These are phyloP conservation scores for Cossypha polioptera DNA, from an alignment of 2,797 vertebrate genomes.

Conservation along the genomic window DNA sequence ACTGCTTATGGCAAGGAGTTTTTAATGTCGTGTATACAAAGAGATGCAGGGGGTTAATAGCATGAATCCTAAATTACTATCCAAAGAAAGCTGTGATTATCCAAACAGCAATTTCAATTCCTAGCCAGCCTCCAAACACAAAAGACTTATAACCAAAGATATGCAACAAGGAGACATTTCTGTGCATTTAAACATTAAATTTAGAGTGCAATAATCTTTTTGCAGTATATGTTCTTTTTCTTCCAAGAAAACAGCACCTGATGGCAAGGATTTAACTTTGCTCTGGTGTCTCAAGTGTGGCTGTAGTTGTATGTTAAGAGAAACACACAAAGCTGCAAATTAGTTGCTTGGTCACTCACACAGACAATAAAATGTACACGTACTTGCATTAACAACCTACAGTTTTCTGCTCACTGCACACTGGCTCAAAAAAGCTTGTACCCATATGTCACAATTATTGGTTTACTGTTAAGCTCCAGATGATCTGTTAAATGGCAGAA, in stretches of 20 bases:
- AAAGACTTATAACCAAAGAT: constrained; percentile 36
- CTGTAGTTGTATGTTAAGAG: background rate
- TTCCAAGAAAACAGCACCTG: background rate
- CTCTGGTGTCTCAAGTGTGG: background rate
- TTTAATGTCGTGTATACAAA: background rate
- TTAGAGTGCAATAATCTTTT: constrained; percentile 3
- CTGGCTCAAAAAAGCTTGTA: constrained; percentile 30
- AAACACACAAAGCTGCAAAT: constrained; percentile 52
- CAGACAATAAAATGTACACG: background rate
- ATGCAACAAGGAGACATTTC: constrained; percentile 5
- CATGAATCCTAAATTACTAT: background rate
- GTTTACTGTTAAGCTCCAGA: constrained; percentile 34
- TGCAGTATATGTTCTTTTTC: background rate
- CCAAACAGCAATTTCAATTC: constrained; percentile 14
- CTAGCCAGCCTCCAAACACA: constrained; percentile 39
- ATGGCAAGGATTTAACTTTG: constrained; percentile 15
- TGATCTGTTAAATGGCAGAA: constrained; percentile 7
- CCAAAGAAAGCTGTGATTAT: constrained; percentile 35
- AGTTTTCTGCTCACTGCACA: background rate
- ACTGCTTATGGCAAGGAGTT: constrained; percentile 18
- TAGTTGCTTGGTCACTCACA: constrained; percentile 55
- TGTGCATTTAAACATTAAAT: constrained; percentile 35
- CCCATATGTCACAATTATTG: constrained; percentile 44
- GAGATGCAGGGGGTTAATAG: constrained; percentile 55
- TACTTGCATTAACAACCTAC: background rate